Base-by-base conservation (phyloP, 2,113 vertebrate species). In the Misgurnus mizolepis region DNA sequence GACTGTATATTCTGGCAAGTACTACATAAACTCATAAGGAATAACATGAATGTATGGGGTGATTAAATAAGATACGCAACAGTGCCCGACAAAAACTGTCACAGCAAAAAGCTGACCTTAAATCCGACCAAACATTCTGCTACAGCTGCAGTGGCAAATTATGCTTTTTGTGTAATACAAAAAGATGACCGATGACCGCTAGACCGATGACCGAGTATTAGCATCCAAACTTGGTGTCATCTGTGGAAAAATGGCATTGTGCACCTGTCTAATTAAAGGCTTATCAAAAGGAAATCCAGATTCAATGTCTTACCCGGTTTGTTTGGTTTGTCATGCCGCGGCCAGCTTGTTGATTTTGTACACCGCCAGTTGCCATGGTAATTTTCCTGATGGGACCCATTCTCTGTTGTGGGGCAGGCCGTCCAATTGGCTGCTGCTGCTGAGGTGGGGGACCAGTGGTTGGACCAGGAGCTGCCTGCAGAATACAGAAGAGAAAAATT, bases 311-410 rank as follows among this genome's bases (percentile, higher is more conserved):
- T 88, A 93, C 93, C 89, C 93, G 88, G 89, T 89, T 92, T 53
- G 92, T 89, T 1, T 92, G 93, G 91, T 87, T 93, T 90, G 86
- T 91, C 76, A 90, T 88, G 89, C 91, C 93, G 79, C 91, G 93
- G 87, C 94, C 89, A 79, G 91, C 92, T 76, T 86, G 89, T 71
- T 91, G 92, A 82, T 85, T 89, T 80, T 90, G 93, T 70, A 91
- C 91, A 79, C 92, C 91, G 88, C 90, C 58, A 82, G 86, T 93
- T 85, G 92, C 93, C 91, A 97, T 88, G 14, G 95, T 96, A 85
- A 98, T 95, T 94, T 96, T 98, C 90, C 96, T 93, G 67, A 93
- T 87, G 76, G 94, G 88, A 74, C 91, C 92, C 84, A 91, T 94
- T 87, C 93, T 95, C 78, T 86, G 88, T 41, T 95, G 94, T 17